phyloP scores from a whole-genome alignment of 2,113 vertebrate species.

The Stigmatopora argus region DNA sequence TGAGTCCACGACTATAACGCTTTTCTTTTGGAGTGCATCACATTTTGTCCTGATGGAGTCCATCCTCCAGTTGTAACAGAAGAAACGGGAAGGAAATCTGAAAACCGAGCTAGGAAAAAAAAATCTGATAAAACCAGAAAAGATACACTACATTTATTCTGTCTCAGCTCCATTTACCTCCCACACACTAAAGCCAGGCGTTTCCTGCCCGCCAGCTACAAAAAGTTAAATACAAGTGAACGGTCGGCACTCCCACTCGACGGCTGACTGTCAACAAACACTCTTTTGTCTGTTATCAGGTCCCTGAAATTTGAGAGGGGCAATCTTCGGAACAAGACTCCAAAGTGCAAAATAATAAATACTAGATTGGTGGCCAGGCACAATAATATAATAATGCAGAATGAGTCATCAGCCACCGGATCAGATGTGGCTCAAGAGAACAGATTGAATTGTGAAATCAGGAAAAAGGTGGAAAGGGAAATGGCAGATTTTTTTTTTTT shows the following conservation, averaged over 20 bases:
- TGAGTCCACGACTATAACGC: neutral
- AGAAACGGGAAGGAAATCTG: neutral
- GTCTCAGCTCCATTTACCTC: neutral
- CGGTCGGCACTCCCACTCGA: neutral
- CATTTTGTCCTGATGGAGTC: too few species aligned
- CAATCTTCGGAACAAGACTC: neutral
- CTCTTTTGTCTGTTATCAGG: neutral
- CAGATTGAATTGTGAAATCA: neutral
- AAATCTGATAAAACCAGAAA: neutral
- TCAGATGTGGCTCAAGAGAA: neutral
- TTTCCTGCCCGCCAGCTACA: slow-evolving; percentile 1
- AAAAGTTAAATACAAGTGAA: neutral
- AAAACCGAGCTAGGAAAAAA: neutral
- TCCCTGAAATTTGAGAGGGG: neutral
- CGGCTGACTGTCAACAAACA: neutral
- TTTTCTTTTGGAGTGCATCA: neutral
- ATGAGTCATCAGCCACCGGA: neutral
- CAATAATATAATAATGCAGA: neutral
- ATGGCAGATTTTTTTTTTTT: too few species aligned
- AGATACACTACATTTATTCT: slow-evolving; percentile 2
- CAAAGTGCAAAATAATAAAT: neutral
- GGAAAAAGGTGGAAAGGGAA: neutral
- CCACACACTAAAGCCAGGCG: neutral
- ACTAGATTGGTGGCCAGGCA: neutral
- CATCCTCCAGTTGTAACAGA: neutral